Percentiles rank a stretch among this genome's conserved stretches.
Conservation (phyloP, 2,113 vertebrate species). For the Paramisgurnus dabryanus region DNA sequence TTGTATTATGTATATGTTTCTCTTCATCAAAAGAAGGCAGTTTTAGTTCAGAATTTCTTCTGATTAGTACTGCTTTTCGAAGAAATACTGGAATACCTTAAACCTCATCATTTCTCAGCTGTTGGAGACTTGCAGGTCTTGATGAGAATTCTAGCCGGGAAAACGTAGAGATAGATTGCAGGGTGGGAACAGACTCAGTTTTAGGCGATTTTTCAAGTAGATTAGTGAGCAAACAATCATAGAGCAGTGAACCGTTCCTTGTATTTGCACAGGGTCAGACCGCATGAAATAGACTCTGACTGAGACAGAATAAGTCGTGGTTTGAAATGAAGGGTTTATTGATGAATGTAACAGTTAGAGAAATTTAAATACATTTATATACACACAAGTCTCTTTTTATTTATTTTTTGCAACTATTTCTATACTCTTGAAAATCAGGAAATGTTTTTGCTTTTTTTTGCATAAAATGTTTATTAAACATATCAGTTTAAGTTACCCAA, state of each 20-base stretch:
- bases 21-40: neutral
- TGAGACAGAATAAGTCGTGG: neutral
- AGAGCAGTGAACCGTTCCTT: neutral
- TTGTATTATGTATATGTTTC: neutral
- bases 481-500: too few relatives aligned
- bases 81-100: neutral
- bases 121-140: neutral
- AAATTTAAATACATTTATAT: too few relatives aligned
- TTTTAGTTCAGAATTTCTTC: neutral
- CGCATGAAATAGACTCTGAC: neutral
- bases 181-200: neutral
- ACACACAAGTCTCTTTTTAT: too few relatives aligned
- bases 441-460: neutral
- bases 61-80: neutral
- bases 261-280: neutral
- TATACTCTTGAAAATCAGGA: slow-evolving; percentile 8
- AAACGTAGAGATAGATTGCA: neutral
- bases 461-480: too few relatives aligned
- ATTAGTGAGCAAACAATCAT: neutral
- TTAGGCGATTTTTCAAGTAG: slow-evolving; percentile 6
- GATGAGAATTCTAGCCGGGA: neutral
- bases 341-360: slow-evolving; percentile 9
- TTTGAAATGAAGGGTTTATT: slow-evolving; percentile 13
- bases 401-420: too few relatives aligned
- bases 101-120: neutral